Evolutionary conservation across 2,888 invertebrate genomes (phyloP).

Genomic region (Diadegma fenestrale): DNA sequence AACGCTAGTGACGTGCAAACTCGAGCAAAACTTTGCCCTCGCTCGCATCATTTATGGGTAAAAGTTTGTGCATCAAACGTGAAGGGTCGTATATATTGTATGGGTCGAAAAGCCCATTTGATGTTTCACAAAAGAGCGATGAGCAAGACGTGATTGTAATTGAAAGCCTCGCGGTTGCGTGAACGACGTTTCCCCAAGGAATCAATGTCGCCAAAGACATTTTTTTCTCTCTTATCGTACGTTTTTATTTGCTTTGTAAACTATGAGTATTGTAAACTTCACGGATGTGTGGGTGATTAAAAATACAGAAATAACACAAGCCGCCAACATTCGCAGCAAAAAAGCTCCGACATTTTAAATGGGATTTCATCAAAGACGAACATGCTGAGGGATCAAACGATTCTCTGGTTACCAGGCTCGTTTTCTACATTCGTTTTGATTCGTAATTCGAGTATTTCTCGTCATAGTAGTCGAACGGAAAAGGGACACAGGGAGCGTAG

Average conservation of each 20-base stretch:
- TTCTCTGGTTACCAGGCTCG: slow-evolving; percentile 5
- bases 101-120: slow-evolving; percentile 1
- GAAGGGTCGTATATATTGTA: slow-evolving; percentile 7
- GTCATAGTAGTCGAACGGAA: slow-evolving; percentile 14
- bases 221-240: not conserved
- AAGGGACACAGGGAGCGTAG: not conserved
- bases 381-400: slow-evolving; percentile 38
- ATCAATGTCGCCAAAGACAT: not conserved
- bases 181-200: not conserved
- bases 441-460: slow-evolving; percentile 13
- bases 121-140: not conserved
- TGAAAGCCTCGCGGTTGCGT: not conserved
- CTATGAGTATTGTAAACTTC: not conserved
- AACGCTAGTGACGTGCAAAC: not conserved
- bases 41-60: not conserved
- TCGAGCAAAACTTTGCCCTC: not conserved
- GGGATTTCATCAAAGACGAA: not conserved
- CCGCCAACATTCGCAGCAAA: too few species aligned
- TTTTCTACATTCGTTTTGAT: slow-evolving; percentile 23
- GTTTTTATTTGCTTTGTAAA: not conserved
- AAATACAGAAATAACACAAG: not conserved
- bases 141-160: not conserved
- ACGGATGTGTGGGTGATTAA: not conserved
- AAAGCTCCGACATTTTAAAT: not conserved
- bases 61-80: slow-evolving; percentile 1